Evolutionary conservation across 2,888 invertebrate species (phyloP).

Genomic region (Drosophila lacicola): DNA sequence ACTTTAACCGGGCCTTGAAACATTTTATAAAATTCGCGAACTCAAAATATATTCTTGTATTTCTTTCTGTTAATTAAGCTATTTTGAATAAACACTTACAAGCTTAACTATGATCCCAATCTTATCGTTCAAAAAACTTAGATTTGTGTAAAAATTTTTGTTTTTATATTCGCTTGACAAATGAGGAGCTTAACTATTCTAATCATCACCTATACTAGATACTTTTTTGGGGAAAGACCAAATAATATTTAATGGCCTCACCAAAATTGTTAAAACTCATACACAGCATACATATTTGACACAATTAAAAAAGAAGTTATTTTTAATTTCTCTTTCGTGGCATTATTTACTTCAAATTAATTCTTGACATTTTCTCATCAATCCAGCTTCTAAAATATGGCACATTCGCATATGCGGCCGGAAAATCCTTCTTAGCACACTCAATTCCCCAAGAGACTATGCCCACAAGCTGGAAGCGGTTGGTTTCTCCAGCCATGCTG

Average conservation of each 20-base stretch:
- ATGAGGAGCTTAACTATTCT: too few species aligned
- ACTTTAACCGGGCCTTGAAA: slow-evolving; percentile 1
- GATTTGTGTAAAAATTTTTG: too few species aligned
- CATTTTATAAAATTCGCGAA: too few species aligned
- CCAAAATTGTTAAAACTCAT: too few species aligned
- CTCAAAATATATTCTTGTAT: too few species aligned
- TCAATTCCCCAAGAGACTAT: slow-evolving; percentile 90
- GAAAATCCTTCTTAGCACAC: slow-evolving; percentile 88
- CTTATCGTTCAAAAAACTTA: too few species aligned
- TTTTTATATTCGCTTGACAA: too few species aligned
- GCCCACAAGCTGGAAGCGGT: slow-evolving; percentile 71
- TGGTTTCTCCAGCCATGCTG: slow-evolving; percentile 79
- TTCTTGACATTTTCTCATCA: slow-evolving; percentile 79
- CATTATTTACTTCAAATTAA: slow-evolving; percentile 33
- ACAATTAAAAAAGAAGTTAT: neutral
- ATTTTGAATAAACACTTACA: too few species aligned
- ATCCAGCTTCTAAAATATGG: slow-evolving; percentile 89
- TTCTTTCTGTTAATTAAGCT: too few species aligned
- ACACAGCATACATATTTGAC: neutral
- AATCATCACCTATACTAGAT: too few species aligned
- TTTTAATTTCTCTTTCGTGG: neutral
- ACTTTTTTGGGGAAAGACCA: too few species aligned
- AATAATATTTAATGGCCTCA: neutral
- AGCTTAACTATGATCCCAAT: too few species aligned
- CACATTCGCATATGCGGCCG: slow-evolving; percentile 91